These are phyloP conservation scores for Conchocele bisecta DNA, from an alignment of 2,888 invertebrate genomes.

Conservation along the genomic window DNA sequence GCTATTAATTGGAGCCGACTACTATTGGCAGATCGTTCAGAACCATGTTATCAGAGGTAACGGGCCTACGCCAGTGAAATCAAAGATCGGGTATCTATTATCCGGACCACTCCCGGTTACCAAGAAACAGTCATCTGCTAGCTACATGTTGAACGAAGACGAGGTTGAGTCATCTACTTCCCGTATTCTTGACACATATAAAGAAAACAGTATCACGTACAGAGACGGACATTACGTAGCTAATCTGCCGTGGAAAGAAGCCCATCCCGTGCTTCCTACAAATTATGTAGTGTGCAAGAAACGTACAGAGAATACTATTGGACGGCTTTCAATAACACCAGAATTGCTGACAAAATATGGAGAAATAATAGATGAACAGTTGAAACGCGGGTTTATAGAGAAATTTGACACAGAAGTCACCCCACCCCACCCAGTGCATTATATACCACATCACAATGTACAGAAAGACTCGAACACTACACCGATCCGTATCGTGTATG, in stretches of 20 bases:
- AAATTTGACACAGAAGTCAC: conserved; percentile 1
- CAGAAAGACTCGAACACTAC: conserved; percentile 47
- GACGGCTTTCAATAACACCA: too few relatives aligned
- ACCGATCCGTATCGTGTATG: conserved; percentile 39
- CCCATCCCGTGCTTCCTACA: conserved; percentile 6
- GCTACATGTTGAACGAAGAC: too few relatives aligned
- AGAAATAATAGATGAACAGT: conserved; percentile 45
- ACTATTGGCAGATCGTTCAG: conserved; percentile 47
- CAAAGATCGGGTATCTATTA: conserved; percentile 45
- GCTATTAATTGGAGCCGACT: conserved; percentile 49
- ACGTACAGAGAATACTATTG: too few relatives aligned
- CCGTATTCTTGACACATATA: conserved; percentile 2
- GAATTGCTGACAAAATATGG: too few relatives aligned
- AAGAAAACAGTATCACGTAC: conserved; percentile 1
- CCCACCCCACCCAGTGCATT: conserved; percentile 20
- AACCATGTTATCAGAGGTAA: conserved; percentile 32
- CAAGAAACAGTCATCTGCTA: too few relatives aligned
- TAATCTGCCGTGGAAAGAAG: conserved; percentile 11
- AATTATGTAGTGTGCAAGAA: conserved; percentile 12
- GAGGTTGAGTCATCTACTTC: conserved; percentile 1
- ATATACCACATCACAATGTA: conserved; percentile 51
- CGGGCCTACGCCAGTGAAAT: conserved; percentile 52
- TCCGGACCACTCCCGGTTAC: conserved; percentile 35
- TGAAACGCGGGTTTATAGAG: conserved; percentile 37
- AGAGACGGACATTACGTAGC: conserved; percentile 3